These are phyloP conservation scores for Craniophora ligustri DNA, from an alignment of 2,888 invertebrate genomes.

Conservation along the genomic window DNA sequence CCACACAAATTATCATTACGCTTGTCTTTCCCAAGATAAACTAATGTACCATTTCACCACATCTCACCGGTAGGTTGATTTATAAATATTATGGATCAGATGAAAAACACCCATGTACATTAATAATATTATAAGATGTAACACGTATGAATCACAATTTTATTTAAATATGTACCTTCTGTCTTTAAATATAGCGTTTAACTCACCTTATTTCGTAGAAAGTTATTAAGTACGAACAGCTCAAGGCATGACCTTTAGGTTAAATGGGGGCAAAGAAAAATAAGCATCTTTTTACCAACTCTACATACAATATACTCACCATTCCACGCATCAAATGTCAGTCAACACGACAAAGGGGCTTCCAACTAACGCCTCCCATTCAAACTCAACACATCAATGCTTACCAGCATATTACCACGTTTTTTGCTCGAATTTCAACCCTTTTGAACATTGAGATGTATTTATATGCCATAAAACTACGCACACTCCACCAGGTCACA, in stretches of 20 bases:
- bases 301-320: slow-evolving; percentile 46
- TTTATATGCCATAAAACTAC: slow-evolving; percentile 77
- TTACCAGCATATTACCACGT: slow-evolving; percentile 77
- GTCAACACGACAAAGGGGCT: slow-evolving; percentile 68
- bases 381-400: slow-evolving; percentile 75
- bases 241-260: background rate
- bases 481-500: slow-evolving; percentile 60
- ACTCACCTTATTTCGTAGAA: too few species aligned
- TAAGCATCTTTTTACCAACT: slow-evolving; percentile 13
- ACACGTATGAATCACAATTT: too few species aligned
- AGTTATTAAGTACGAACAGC: too few species aligned
- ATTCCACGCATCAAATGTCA: slow-evolving; percentile 59
- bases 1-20: too few species aligned
- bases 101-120: too few species aligned
- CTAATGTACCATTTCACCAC: too few species aligned
- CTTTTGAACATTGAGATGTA: slow-evolving; percentile 76
- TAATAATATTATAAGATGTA: too few species aligned
- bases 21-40: too few species aligned
- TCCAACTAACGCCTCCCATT: slow-evolving; percentile 67
- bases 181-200: too few species aligned
- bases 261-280: slow-evolving; percentile 7
- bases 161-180: too few species aligned
- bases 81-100: too few species aligned
- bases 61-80: too few species aligned
- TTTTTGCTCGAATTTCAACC: slow-evolving; percentile 73